Evolutionary conservation across 2,888 invertebrate genomes (phyloP), one percentile per base, ranked within the genome.

Genomic region (Penaeus monodon): DNA sequence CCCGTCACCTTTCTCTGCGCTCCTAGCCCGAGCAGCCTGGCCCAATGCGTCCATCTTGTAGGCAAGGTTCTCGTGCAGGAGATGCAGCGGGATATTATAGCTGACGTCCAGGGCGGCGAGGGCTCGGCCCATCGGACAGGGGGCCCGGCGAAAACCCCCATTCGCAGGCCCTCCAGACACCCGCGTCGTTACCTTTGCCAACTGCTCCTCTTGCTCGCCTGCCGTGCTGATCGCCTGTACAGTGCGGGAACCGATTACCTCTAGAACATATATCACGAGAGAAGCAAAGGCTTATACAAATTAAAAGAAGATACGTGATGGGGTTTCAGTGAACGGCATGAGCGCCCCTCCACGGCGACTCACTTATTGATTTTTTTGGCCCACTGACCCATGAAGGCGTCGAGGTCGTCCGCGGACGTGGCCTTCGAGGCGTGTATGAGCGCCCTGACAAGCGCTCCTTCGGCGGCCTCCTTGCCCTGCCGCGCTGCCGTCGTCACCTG

Each of bases 61-160:
- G 44, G 81, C 81, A 17, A 81, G 81, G 68, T 44, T 81, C n/a
- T 81, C 81, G 38, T 68, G 49, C 27, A 81, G 33, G 17, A 81
- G 81, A 66, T 12, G 65, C 38, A 81, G 38, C 12, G 81, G 38
- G 27, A 81, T 17, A 1, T 44, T 49, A 68, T 81, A 81, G 12
- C 81, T 24, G 17, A 65, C 17, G n/a, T 68, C 44, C 17, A 81
- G 66, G 24, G 68, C 20, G 29, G 81, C 33, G 27, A 81, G 49
- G n/a, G 44, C 24, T 44, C 20, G 38, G 81, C 66, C 68, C 68
- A n/a, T 22, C 66, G 68, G 24, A 27, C n/a, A 81, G 81, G 24
- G n/a, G 68, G 38, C n/a, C 66, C 68, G 38, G 68, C 49, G 66
- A 65, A 81, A 22, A 24, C 8, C 44, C 44, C 65, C 33, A 68